Conservation (phyloP, 2,113 vertebrate species). For the Gymnarchus niloticus region DNA sequence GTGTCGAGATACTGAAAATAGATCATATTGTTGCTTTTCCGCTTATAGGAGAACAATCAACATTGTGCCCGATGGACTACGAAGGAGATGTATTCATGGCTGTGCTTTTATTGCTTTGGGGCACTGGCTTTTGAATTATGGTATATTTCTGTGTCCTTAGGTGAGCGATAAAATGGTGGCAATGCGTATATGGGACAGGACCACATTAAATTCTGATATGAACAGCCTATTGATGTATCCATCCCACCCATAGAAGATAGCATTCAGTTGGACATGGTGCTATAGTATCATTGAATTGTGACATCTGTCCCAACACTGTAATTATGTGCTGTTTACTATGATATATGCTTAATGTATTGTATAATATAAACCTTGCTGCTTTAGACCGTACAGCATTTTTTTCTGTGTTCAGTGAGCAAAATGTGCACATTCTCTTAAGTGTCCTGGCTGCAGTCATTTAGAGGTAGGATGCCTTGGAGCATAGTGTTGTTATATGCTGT, state of each 20-base stretch:
- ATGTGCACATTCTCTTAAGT: too few relatives aligned
- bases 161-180: neutral
- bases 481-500: neutral
- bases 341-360: neutral
- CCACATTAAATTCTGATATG: neutral
- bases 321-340: neutral
- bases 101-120: slow-evolving; percentile 17
- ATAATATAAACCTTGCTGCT: neutral
- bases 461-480: neutral
- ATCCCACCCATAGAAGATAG: neutral
- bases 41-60: slow-evolving; percentile 32
- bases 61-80: slow-evolving; percentile 27
- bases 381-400: neutral
- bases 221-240: neutral
- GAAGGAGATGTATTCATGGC: slow-evolving; percentile 17
- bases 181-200: neutral
- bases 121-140: slow-evolving; percentile 4
- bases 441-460: neutral
- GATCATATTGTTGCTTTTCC: slow-evolving; percentile 25
- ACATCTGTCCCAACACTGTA: neutral
- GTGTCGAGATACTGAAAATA: slow-evolving; percentile 24
- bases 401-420: neutral
- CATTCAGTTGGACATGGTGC: neutral
- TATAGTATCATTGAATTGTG: neutral
- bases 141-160: neutral